Evolutionary conservation across 1,140 invertebrate species (phyloP).

Genomic region (Plodia interpunctella): DNA sequence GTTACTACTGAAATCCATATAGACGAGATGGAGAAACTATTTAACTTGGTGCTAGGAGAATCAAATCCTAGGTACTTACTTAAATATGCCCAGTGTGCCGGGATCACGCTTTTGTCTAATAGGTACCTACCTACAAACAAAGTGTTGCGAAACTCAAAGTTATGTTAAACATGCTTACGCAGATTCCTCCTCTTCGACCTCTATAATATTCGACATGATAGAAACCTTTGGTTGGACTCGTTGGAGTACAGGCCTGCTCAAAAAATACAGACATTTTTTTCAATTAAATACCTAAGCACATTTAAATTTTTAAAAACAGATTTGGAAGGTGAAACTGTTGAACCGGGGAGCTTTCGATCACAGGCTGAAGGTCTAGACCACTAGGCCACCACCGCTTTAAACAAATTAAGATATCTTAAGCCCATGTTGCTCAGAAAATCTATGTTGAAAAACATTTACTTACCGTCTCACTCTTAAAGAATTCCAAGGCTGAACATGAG

Average conservation of each 20-base stretch:
- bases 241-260: constrained; percentile 12
- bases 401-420: background rate
- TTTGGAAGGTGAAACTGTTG: no score
- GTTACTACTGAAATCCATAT: no score
- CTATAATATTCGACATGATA: constrained; percentile 58
- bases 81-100: no score
- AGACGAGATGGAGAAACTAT: no score
- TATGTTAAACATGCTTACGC: constrained; percentile 29
- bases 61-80: background rate
- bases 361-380: no score
- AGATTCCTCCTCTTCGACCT: constrained; percentile 52
- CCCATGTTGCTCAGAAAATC: background rate
- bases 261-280: constrained; percentile 14
- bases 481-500: constrained; percentile 54
- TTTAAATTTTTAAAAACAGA: no score
- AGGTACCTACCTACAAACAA: no score
- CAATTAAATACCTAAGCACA: no score
- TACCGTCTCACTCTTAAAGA: constrained; percentile 23
- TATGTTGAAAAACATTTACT: background rate
- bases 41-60: background rate
- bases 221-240: constrained; percentile 29
- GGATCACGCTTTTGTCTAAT: background rate
- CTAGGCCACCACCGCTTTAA: no score
- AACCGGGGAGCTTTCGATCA: no score
- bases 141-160: no score